These are phyloP conservation scores for Opisthocomus hoazin DNA, from an alignment of 2,113 vertebrate genomes.

Conservation along the genomic window DNA sequence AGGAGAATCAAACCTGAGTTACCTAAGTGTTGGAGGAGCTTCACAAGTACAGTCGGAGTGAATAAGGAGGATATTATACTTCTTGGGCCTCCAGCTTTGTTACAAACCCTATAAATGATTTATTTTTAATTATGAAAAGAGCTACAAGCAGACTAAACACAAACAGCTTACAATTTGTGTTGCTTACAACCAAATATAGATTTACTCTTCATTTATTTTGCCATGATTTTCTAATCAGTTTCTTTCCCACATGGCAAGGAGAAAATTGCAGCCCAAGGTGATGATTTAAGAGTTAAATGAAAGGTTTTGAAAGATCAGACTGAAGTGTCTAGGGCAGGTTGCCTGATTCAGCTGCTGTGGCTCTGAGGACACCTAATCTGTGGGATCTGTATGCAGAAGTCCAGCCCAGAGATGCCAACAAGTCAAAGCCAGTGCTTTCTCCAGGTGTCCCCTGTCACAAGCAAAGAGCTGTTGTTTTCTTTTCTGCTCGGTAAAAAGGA, in stretches of 20 bases:
- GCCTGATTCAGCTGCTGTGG: not conserved
- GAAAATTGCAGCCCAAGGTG: not conserved
- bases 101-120: not conserved
- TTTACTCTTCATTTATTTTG: not conserved
- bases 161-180: not conserved
- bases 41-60: not conserved
- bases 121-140: not conserved
- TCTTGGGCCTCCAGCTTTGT: not conserved
- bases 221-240: not conserved
- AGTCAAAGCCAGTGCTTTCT: not conserved
- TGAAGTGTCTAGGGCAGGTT: not conserved
- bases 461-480: not conserved
- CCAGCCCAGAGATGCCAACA: not conserved
- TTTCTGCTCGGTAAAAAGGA: not conserved
- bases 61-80: not conserved
- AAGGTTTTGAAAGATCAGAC: not conserved
- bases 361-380: not conserved
- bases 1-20: not conserved
- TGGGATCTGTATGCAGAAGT: not conserved
- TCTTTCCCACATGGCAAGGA: not conserved
- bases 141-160: not conserved
- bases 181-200: not conserved
- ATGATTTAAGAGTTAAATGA: not conserved
- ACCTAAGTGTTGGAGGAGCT: not conserved
- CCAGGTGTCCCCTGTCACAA: not conserved